Conservation (phyloP, 2,888 invertebrate genomes). For the Mechanitis mazaeus region DNA sequence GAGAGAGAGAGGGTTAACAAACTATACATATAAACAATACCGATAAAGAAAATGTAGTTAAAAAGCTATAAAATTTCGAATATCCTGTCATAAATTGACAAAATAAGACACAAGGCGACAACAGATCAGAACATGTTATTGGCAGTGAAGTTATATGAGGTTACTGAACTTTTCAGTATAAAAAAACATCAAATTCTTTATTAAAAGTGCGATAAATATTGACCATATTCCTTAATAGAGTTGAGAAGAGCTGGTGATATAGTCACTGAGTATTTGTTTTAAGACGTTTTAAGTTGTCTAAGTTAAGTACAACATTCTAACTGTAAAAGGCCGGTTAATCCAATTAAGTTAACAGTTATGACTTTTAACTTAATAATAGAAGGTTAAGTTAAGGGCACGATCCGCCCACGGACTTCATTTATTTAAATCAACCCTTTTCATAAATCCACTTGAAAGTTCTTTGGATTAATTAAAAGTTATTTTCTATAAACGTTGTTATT, state of each 20-base stretch:
- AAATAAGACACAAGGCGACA: background rate
- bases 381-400: conserved; percentile 12
- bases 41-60: background rate
- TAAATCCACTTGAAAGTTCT: conserved; percentile 31
- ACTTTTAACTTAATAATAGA: background rate
- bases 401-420: background rate
- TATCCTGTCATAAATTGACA: conserved; percentile 2
- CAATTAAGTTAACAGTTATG: too few species aligned
- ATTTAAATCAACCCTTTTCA: conserved; percentile 15
- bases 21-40: too few species aligned
- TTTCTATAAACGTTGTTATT: conserved; percentile 13
- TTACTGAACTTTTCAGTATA: background rate
- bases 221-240: too few species aligned
- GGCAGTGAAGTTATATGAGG: background rate
- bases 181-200: too few species aligned
- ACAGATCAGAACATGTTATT: background rate
- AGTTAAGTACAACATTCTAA: too few species aligned
- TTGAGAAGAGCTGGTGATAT: too few species aligned
- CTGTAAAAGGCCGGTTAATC: too few species aligned
- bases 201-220: too few species aligned
- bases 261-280: too few species aligned
- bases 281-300: too few species aligned
- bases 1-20: too few species aligned
- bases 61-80: background rate
- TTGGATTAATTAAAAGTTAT: conserved; percentile 35